These are phyloP conservation scores for Autographa pulchrina DNA, from an alignment of 2,888 invertebrate species.

Conservation along the genomic window DNA sequence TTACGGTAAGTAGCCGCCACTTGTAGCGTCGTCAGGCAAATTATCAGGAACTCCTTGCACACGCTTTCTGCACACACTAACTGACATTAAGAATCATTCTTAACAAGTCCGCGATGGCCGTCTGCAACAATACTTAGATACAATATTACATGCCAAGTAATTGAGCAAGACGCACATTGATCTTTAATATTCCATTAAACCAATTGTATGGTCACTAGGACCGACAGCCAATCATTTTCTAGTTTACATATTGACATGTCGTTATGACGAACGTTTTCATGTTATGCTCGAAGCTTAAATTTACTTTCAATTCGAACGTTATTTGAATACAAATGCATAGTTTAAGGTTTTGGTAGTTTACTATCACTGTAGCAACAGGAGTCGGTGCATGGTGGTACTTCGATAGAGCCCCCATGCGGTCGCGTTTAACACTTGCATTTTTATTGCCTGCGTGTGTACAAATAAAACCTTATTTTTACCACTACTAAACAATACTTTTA, in stretches of 20 bases:
- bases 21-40: conserved; percentile 77
- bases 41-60: conserved; percentile 81
- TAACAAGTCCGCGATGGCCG: conserved; percentile 71
- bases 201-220: conserved; percentile 51
- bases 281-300: conserved; percentile 51
- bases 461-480: conserved; percentile 64
- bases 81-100: conserved; percentile 80
- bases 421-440: conserved; percentile 64
- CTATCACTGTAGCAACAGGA: conserved; percentile 55
- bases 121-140: conserved; percentile 62
- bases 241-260: conserved; percentile 58
- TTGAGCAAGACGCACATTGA: conserved; percentile 62
- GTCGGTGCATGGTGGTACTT: conserved; percentile 67
- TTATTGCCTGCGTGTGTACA: conserved; percentile 63
- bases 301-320: conserved; percentile 48
- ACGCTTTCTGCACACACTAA: conserved; percentile 88
- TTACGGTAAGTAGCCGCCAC: conserved; percentile 72
- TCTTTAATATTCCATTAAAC: conserved; percentile 61
- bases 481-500: conserved; percentile 49
- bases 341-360: conserved; percentile 58
- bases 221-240: conserved; percentile 49
- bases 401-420: conserved; percentile 80
- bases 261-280: conserved; percentile 44
- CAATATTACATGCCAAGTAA: conserved; percentile 62
- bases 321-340: conserved; percentile 56